Percentiles rank a stretch among this genome's conserved stretches.
Evolutionary conservation across 2,888 invertebrate genomes (phyloP).

Genomic region (Danaus chrysippus): DNA sequence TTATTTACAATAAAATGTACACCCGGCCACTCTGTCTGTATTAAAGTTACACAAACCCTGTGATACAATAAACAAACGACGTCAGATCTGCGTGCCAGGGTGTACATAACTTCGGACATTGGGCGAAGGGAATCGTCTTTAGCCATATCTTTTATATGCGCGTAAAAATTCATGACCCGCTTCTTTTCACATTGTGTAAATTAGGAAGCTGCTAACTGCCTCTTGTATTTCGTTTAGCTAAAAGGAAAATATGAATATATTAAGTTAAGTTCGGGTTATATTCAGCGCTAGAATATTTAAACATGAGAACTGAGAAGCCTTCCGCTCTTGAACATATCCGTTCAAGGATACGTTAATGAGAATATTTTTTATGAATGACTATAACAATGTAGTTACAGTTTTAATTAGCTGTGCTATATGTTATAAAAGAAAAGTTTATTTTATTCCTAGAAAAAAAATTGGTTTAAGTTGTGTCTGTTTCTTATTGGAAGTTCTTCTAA

Average conservation of each 20-base stretch:
- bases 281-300: background rate
- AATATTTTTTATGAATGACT: too few relatives aligned
- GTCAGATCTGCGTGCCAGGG: constrained; percentile 9
- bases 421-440: too few relatives aligned
- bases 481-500: too few relatives aligned
- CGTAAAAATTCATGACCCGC: constrained; percentile 26
- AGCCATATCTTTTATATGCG: constrained; percentile 15
- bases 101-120: constrained; percentile 30
- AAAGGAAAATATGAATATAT: constrained; percentile 6
- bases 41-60: constrained; percentile 20
- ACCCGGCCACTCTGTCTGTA: constrained; percentile 12
- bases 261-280: background rate
- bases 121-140: constrained; percentile 17
- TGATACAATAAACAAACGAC: constrained; percentile 9
- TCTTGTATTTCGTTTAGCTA: constrained; percentile 4
- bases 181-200: constrained; percentile 17
- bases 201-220: constrained; percentile 5
- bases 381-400: too few relatives aligned
- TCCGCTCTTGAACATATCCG: constrained; percentile 1
- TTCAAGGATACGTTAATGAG: too few relatives aligned
- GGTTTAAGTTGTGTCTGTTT: too few relatives aligned
- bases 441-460: too few relatives aligned
- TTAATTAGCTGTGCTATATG: too few relatives aligned
- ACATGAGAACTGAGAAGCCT: background rate
- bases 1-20: constrained; percentile 50